These are phyloP conservation scores for Fregetta grallaria DNA, from an alignment of 2,113 vertebrate species.

Conservation along the genomic window DNA sequence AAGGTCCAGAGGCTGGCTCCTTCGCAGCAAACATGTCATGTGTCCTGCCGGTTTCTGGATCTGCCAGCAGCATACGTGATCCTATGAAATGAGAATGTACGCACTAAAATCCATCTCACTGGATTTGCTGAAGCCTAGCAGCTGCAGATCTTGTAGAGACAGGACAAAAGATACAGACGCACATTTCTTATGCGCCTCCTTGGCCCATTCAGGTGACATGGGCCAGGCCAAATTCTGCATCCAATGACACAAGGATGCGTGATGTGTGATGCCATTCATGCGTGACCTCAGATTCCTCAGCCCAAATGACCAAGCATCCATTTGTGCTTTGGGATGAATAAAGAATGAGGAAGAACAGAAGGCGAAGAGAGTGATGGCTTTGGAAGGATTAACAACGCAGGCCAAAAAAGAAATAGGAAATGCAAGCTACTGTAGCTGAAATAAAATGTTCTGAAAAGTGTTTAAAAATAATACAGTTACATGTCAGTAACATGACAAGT, in stretches of 20 bases:
- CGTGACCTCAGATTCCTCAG: neutral
- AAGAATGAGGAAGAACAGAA: neutral
- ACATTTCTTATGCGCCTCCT: neutral
- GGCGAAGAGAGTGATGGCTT: neutral
- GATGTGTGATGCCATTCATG: neutral
- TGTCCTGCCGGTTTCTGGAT: neutral
- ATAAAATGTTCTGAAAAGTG: neutral
- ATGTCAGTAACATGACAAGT: neutral
- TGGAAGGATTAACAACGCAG: neutral
- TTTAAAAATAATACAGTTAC: neutral
- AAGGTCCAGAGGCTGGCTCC: neutral
- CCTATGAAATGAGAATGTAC: neutral
- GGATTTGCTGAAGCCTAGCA: neutral
- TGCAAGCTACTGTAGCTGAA: neutral
- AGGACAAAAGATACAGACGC: neutral
- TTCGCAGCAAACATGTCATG: neutral
- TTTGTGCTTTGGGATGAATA: neutral
- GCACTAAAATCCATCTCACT: neutral
- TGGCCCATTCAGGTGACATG: neutral
- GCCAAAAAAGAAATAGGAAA: neutral
- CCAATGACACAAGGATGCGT: neutral
- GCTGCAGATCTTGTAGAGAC: neutral
- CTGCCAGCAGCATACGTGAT: neutral
- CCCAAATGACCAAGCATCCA: neutral
- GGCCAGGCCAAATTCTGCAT: neutral